Conservation (phyloP, 2,888 invertebrate genomes). For the Lucinisca nassula region DNA sequence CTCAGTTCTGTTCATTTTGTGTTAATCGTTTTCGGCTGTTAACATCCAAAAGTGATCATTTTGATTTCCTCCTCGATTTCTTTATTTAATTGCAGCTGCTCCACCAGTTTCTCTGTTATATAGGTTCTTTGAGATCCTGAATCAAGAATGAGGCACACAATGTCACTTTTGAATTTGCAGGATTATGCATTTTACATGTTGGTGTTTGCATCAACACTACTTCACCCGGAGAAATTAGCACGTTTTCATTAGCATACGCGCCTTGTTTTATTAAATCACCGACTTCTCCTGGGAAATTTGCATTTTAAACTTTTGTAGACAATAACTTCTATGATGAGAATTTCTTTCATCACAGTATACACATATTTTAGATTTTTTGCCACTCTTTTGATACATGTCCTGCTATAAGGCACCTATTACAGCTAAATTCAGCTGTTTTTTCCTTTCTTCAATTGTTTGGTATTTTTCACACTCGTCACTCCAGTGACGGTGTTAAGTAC, state of each 20-base stretch:
- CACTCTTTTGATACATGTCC: not conserved
- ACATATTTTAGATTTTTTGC: not conserved
- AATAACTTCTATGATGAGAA: too few relatives aligned
- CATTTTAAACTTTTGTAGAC: too few relatives aligned
- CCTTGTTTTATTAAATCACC: too few relatives aligned
- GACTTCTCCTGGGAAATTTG: too few relatives aligned
- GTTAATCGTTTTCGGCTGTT: constrained; percentile 20
- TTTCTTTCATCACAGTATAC: too few relatives aligned
- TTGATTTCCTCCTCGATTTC: constrained; percentile 10
- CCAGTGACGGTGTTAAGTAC: not conserved
- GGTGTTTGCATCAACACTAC: constrained; percentile 15
- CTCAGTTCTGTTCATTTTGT: not conserved
- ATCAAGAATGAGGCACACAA: constrained; percentile 19
- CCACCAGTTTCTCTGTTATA: constrained; percentile 19
- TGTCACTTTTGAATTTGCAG: not conserved
- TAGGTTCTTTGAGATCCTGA: constrained; percentile 38
- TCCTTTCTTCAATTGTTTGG: too few relatives aligned
- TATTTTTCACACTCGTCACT: too few relatives aligned
- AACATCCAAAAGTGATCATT: constrained; percentile 32
- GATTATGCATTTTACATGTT: too few relatives aligned
- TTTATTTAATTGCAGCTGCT: constrained; percentile 1
- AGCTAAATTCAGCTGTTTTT: too few relatives aligned
- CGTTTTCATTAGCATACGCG: too few relatives aligned
- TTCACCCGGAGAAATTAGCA: constrained; percentile 23
- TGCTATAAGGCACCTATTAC: not conserved